Evolutionary conservation across 37 sponge, comb jelly and placozoan species (phyloP), one percentile per base, ranked within the genome.

Genomic region (Tethya wilhelma): DNA sequence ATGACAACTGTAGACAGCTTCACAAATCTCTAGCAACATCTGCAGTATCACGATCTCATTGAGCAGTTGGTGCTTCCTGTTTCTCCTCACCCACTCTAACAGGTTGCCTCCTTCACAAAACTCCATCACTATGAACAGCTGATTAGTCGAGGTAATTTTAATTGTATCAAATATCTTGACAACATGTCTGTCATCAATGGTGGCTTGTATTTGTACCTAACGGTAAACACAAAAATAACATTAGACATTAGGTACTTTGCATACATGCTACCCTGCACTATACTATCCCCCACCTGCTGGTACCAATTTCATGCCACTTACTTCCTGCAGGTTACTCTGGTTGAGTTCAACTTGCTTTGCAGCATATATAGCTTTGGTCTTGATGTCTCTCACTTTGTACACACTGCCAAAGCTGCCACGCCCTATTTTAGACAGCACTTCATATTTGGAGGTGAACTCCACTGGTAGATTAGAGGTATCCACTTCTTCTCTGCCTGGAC

Each of bases 31-130:
- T n/a, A 62, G 73, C 33, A 96, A 64, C 91, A 93, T 93, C 58
- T 90, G 86, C 32, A 96, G 86, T 20, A 93, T 69, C 23, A 93
- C 38, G 11, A 36, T 71, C 45, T 96, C 91, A 25, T 81, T 88
- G 32, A 93, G 79, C 36, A 90, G 78, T 22, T 86, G n/a, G 85
- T 93, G 81, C 37, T 46, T 77, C 11, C 88, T 70, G 66, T 75
- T 90, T 11, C 94, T 64, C 30, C 70, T 77, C 71, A 96, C 88
- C 97, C 97, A 96, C 36, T 93, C 82, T 31, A 78, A 74, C 30
- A 96, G 79, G 72, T 89, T 96, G 25, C 97, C 97, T 44, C 94
- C 94, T 44, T 90, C 89, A 56, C 97, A 96, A 57, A 71, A 80
- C 68, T 96, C 97, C 97, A 96, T 96, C 0, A 93, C 66, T 6